Evolutionary conservation across 2,888 invertebrate species (phyloP).

Genomic region (Argyresthia goedartella): DNA sequence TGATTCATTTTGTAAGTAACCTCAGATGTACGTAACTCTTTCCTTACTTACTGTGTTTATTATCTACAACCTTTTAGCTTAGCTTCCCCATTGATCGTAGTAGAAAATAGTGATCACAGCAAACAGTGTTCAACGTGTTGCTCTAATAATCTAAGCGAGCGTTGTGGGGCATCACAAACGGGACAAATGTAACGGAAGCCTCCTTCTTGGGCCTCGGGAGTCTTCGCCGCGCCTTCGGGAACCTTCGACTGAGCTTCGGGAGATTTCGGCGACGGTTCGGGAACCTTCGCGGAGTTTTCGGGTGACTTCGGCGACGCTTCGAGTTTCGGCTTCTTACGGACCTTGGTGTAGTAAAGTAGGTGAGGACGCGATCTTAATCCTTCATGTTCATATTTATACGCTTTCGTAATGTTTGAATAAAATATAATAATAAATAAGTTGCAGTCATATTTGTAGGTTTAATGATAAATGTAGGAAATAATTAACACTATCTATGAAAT

Average conservation of each 20-base stretch:
- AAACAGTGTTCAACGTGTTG: slow-evolving; percentile 70
- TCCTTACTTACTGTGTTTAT: too few relatives aligned
- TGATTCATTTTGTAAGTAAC: too few relatives aligned
- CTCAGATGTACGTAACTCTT: too few relatives aligned
- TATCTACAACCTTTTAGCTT: too few relatives aligned
- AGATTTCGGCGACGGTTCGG: background rate
- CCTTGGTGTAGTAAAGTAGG: slow-evolving; percentile 20
- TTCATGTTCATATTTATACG: background rate
- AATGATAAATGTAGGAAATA: background rate
- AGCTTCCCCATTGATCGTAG: too few relatives aligned
- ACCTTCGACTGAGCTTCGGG: slow-evolving; percentile 1
- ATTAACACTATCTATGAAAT: too few relatives aligned
- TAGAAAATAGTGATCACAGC: slow-evolving; percentile 11
- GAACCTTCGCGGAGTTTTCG: background rate
- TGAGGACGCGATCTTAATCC: too few relatives aligned
- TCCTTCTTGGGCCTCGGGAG: slow-evolving; percentile 13
- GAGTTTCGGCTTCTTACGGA: slow-evolving; percentile 42
- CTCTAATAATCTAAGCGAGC: slow-evolving; percentile 59
- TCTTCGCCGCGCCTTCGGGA: slow-evolving; percentile 11
- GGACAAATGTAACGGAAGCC: slow-evolving; percentile 62
- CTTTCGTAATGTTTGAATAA: too few relatives aligned
- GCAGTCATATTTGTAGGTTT: too few relatives aligned
- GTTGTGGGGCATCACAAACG: slow-evolving; percentile 65
- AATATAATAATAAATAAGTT: too few relatives aligned
- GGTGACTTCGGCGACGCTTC: background rate